phyloP scores from a whole-genome alignment of 2,113 vertebrate genomes.

The Macroglossus sobrinus region DNA sequence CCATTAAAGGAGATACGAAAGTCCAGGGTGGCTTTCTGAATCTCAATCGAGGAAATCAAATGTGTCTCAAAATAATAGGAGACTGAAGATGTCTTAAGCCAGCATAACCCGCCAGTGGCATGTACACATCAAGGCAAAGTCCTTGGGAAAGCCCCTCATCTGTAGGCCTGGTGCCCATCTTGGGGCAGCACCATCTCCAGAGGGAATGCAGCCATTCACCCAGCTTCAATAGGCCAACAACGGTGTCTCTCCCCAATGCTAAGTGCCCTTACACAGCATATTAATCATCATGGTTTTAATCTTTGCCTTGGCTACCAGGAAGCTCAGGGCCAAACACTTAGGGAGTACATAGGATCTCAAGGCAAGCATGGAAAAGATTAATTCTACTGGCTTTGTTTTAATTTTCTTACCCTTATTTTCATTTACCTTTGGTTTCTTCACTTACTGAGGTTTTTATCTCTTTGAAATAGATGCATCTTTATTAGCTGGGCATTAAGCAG shows the following conservation, averaged over 20 bases:
- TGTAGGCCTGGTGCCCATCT: neutral
- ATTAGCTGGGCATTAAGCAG: neutral
- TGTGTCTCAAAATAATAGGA: neutral
- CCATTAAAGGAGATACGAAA: neutral
- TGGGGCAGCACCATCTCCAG: neutral
- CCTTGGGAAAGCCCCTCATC: neutral
- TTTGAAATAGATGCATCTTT: neutral
- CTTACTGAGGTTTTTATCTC: neutral
- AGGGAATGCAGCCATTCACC: neutral
- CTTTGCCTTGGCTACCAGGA: slow-evolving; percentile 1
- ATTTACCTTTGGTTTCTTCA: neutral
- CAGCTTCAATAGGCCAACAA: neutral
- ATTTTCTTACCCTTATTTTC: neutral
- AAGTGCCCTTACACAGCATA: neutral
- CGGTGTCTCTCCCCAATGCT: neutral
- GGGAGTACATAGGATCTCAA: neutral
- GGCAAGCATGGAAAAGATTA: neutral
- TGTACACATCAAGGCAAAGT: neutral
- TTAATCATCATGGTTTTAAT: neutral
- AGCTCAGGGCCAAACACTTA: neutral
- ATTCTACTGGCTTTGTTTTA: neutral
- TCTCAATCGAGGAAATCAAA: neutral
- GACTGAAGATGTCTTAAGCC: neutral
- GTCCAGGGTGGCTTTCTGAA: neutral
- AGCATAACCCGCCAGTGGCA: fast-evolving